Conservation (phyloP, 23 tunicate species). For the Phallusia fumigata region DNA sequence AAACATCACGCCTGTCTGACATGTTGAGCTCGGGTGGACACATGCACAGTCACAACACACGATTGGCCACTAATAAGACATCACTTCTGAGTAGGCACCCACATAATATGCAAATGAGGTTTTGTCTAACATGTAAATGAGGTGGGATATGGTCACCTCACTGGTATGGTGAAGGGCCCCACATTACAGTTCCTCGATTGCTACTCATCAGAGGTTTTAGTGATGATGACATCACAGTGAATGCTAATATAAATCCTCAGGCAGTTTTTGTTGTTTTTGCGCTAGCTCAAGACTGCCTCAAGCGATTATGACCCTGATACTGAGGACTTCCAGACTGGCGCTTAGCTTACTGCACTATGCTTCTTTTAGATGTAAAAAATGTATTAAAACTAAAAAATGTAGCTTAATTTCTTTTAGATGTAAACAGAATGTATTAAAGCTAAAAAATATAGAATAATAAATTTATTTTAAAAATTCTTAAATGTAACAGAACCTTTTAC, state of each 20-base stretch:
- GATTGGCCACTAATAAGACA: background rate
- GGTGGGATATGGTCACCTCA: conserved; percentile 11
- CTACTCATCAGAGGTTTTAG: background rate
- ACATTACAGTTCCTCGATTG: background rate
- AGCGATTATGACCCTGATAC: background rate
- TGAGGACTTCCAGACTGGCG: too few relatives aligned
- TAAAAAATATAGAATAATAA: too few relatives aligned
- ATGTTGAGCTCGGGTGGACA: background rate
- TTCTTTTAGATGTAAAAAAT: too few relatives aligned
- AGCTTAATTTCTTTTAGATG: too few relatives aligned
- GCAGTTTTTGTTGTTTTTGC: conserved; percentile 1
- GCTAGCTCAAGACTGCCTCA: conserved; percentile 2
- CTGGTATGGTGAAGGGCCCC: conserved; percentile 14
- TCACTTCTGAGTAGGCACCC: conserved; percentile 10
- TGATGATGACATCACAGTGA: background rate
- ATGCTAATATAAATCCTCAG: background rate
- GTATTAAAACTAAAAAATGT: too few relatives aligned
- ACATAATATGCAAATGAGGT: conserved; percentile 3
- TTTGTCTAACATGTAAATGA: conserved; percentile 1
- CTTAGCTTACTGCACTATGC: too few relatives aligned
- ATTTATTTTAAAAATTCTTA: too few relatives aligned
- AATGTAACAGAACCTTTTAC: too few relatives aligned
- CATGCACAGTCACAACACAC: background rate
- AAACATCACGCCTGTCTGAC: background rate
- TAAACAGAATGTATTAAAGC: too few relatives aligned